Conservation (phyloP, 2,797 vertebrate species). For the Phrynocephalus guinanensis region DNA sequence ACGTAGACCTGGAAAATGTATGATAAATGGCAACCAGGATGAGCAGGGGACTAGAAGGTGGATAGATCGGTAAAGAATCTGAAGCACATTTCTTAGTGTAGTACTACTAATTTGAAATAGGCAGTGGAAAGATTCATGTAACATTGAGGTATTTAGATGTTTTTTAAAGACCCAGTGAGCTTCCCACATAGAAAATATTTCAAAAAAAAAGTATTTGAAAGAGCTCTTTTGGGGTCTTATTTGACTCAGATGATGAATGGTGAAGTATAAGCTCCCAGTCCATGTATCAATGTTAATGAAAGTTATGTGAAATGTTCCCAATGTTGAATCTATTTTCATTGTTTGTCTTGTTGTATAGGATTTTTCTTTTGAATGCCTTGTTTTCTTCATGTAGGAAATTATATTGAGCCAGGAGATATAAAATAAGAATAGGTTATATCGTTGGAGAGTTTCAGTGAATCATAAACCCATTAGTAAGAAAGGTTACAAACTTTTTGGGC, state of each 20-base stretch:
- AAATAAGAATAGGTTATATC: background rate
- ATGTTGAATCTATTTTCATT: background rate
- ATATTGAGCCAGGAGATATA: background rate
- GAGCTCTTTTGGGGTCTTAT: background rate
- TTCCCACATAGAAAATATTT: background rate
- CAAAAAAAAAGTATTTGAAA: background rate
- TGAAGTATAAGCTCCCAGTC: background rate
- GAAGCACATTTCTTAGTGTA: background rate
- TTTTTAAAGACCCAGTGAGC: too few species aligned
- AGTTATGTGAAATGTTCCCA: background rate
- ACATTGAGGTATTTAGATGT: background rate
- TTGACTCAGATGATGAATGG: background rate
- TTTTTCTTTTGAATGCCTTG: background rate
- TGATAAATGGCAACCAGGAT: background rate
- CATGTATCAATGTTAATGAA: background rate
- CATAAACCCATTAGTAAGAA: background rate
- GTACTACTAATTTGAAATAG: background rate
- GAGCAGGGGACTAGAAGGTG: background rate
- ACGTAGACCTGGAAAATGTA: background rate
- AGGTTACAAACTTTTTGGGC: background rate
- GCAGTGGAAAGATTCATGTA: background rate
- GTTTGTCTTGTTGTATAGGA: background rate
- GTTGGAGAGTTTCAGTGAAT: background rate
- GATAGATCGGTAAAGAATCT: background rate
- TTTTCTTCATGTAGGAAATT: background rate